Base-by-base conservation (phyloP, 2,113 vertebrate species). In the Nansenia antarctica region DNA sequence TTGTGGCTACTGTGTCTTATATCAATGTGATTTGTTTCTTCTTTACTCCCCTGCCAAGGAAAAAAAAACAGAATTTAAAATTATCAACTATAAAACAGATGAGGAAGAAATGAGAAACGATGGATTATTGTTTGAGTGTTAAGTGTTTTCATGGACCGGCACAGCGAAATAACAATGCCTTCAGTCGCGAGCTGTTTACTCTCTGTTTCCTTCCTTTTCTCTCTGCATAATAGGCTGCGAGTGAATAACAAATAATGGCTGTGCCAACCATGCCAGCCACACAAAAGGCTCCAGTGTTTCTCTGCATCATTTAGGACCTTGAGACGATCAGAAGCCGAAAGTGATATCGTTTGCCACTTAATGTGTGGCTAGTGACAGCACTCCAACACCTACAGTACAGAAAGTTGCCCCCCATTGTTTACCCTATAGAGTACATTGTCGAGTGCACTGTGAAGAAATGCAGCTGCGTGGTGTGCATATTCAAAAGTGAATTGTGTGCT, bases 141-240 rank as follows among this genome's bases (percentile, higher is more conserved):
- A 31, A 27, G 47, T 53, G 39, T 76, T 78, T 77, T 62, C 35
- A 59, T 69, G 32, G 52, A 64, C 9, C 34, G 68, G 22, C 58
- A 55, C 62, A 32, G 64, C 61, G 62, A 74, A 73, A 74, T 61
- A 54, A 45, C 24, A 9, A 57, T 34, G n/a, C n/a, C 5, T 37
- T 37, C 11, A 37, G 35, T 5, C 35, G 11, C 11, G 35, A 9
- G 37, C 9, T 45, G 27, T 77, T 69, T 73, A 77, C 71, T 77
- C 42, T 18, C 42, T 27, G 2, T 53, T 37, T 78, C 62, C 62
- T 53, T 65, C 45, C 53, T 79, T 73, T 72, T 42, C 60, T 29
- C 67, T 70, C 65, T 45, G 15, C 39, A 71, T 61, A 72, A 64
- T 42, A 74, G 65, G 26, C 37, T 49, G 35, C 68, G 62, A 73